A percentile compares a stretch with the other conserved stretches of the same genome.
Conservation (phyloP, 2,113 vertebrate species). For the Circaetus gallicus region DNA sequence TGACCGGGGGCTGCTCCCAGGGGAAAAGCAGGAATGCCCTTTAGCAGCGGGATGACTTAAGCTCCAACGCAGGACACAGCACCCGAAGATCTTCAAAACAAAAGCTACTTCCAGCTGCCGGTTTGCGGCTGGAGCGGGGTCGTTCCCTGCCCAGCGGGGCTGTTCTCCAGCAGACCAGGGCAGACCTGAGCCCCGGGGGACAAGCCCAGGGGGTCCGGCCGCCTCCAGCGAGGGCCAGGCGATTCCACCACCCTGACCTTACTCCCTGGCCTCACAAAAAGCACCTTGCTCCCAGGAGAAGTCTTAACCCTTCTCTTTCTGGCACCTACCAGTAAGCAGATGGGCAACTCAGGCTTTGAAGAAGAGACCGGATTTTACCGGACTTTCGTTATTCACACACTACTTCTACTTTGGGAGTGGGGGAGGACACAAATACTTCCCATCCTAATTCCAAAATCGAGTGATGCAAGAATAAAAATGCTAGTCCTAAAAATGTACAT, state of each 20-base stretch:
- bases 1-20: not conserved
- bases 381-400: not conserved
- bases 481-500: not conserved
- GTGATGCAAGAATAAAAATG: not conserved
- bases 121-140: not conserved
- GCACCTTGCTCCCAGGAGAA: not conserved
- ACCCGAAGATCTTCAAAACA: not conserved
- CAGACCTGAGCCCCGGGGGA: not conserved
- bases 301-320: not conserved
- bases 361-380: not conserved
- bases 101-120: not conserved
- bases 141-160: not conserved
- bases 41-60: not conserved
- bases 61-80: not conserved
- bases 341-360: not conserved
- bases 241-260: not conserved
- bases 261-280: fast-evolving
- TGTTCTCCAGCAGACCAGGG: not conserved
- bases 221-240: no score
- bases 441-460: not conserved
- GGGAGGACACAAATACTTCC: not conserved
- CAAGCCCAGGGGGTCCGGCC: not conserved
- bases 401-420: not conserved
- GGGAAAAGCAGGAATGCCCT: not conserved
- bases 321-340: not conserved